Evolutionary conservation across 2,113 vertebrate species (phyloP), one percentile per base, ranked within the genome.

Genomic region (Trematocara unimaculatum): DNA sequence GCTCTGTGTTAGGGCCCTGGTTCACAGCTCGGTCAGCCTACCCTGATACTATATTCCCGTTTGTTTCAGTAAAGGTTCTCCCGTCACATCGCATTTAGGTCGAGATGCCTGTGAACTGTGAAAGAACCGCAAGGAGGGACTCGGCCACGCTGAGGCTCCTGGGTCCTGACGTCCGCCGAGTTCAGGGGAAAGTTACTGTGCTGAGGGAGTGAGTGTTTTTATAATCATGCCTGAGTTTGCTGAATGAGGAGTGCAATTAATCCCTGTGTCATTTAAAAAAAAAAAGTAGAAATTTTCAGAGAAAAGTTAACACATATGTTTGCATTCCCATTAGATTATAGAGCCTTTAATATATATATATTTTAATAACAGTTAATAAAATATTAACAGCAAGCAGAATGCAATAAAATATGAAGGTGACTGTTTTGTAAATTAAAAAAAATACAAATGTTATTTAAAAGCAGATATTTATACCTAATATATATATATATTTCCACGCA

Each of bases 21-120:
- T 97, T 99, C 98, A 96, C 93, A 90, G 97, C 96, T 96, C 97
- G 97, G 98, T 99, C 98, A 99, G 96, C 97, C 97, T 88, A 97
- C 96, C 87, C 97, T 97, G 97, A 98, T 97, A 98, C 96, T 94
- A 97, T 97, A 95, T 96, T 96, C 96, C 96, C 95, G 96, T 96
- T 97, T 96, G 97, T 97, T 96, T 96, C 96, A 88, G 95, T 92
- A 97, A 98, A 98, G 97, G 97, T 96, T 91, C 94, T 96, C 85
- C 96, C 95, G 97, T 98, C 98, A 94, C 94, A 95, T 98, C 89
- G 15, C 83, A 93, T 99, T 95, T 98, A 95, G 86, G 94, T 92
- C 92, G 93, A 93, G 81, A 90, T 84, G 91, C 92, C 95, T 89
- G 92, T 98, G 97, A 98, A 98, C 98, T 95, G 94, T 97, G 97